Conservation (phyloP, 2,888 invertebrate genomes). For the Drosophila setosimentum region DNA sequence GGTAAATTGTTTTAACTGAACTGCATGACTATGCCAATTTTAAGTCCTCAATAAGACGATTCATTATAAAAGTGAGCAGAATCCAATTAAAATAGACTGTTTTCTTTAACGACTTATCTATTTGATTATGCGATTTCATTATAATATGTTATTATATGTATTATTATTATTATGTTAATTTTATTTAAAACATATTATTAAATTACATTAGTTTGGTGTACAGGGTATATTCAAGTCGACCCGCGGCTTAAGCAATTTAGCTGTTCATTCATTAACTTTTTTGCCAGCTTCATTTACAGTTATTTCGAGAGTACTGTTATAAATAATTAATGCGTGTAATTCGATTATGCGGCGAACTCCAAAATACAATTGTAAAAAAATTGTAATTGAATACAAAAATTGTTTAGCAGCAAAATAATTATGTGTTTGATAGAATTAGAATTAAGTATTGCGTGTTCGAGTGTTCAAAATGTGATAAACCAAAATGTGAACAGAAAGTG, state of each 20-base stretch:
- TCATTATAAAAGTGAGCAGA: conserved; percentile 2
- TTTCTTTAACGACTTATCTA: neutral
- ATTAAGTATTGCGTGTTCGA: conserved; percentile 10
- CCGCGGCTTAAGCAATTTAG: neutral
- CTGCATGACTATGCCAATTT: conserved; percentile 1
- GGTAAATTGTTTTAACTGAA: neutral
- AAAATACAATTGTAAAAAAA: conserved; percentile 13
- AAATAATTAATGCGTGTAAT: conserved; percentile 47
- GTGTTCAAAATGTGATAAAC: conserved; percentile 32
- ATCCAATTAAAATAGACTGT: neutral
- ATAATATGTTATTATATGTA: too few relatives aligned
- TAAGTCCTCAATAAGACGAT: neutral
- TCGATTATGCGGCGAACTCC: conserved; percentile 38
- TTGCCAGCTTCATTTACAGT: conserved; percentile 9
- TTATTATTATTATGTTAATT: too few relatives aligned
- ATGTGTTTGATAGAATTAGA: conserved; percentile 18
- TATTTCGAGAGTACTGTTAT: conserved; percentile 33
- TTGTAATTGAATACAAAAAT: conserved; percentile 1
- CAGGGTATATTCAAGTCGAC: neutral
- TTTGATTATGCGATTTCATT: neutral
- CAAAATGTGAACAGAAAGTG: neutral
- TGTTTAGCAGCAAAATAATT: conserved; percentile 19
- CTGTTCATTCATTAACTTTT: neutral
- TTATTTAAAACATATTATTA: neutral
- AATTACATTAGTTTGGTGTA: neutral